Base-by-base conservation (phyloP, 2,797 vertebrate species). In the Todus mexicanus region DNA sequence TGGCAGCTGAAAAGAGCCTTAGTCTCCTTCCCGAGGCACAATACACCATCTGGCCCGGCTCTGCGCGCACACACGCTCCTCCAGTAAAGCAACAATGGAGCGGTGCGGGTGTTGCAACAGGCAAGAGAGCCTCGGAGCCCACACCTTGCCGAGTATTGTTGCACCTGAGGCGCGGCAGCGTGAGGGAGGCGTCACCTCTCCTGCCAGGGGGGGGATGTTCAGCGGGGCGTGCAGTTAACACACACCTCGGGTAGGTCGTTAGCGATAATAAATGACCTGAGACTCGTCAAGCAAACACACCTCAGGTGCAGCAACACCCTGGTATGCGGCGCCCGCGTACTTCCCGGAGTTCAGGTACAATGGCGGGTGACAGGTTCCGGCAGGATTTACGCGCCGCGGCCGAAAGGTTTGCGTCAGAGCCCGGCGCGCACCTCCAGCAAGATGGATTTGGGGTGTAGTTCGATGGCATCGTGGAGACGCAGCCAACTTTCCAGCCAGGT, bases 301-400 rank as follows among this genome's bases (percentile, higher is more conserved):
- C 95, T 96, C 84, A 84, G 89, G 87, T 65, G 81, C 86, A 95
- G 80, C 68, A 65, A 45, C 72, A 59, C 60, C 71, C 87, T 78
- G 81, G 77, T 83, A 87, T 70, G 84, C 5, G 1, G 61, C 6
- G 2, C 65, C 77, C 9, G 29, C 3, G 18, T 29, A 9, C 29
- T 38, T 71, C 64, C 82, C 26, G 20, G 48, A 74, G 88, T 47
- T 85, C 20, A 15, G 84, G 43, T 80, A 68, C 61, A 25, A 31
- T 13, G 50, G 48, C 31, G 4, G 1, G 22, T 42, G 91, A 66
- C 95, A 92, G 87, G 96, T 87, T 77, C 33, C 12, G 6, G 93
- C 96, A 95, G 92, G 95, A 79, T 87, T 47, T 40, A 23, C 7
- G 59, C 22, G 23, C 12, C n/a, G 71, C 84, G 50, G 60, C 42